These are phyloP conservation scores for Eucera pruinosa DNA, from an alignment of 2,888 invertebrate species.

Conservation along the genomic window DNA sequence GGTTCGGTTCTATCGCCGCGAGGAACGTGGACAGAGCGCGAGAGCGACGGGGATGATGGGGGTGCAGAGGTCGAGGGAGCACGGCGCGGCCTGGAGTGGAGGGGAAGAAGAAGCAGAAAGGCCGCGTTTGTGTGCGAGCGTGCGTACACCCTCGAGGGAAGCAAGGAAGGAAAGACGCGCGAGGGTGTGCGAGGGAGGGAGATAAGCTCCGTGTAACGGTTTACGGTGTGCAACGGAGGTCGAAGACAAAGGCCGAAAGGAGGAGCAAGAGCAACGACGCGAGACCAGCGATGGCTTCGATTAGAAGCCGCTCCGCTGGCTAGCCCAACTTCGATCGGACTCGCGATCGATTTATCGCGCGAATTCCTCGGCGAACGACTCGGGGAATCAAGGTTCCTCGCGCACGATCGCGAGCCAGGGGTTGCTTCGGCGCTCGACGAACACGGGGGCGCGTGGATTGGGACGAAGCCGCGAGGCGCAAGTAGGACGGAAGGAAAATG, in stretches of 20 bases:
- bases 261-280: background rate
- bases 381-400: no score
- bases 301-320: background rate
- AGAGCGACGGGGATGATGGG: constrained; percentile 35
- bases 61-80: constrained; percentile 56
- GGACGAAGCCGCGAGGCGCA: background rate
- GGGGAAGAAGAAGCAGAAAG: constrained; percentile 10
- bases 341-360: background rate
- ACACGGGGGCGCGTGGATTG: no score
- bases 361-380: no score
- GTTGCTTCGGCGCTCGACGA: no score
- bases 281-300: constrained; percentile 12
- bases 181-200: background rate
- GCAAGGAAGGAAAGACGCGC: background rate
- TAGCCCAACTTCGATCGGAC: background rate
- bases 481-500: no score
- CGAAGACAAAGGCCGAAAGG: background rate
- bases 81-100: constrained; percentile 13
- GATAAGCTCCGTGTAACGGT: constrained; percentile 20
- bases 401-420: no score
- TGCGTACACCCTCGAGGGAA: background rate
- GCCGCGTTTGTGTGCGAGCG: constrained; percentile 6
- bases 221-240: background rate
- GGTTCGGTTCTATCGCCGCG: constrained; percentile 62
- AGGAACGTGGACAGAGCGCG: constrained; percentile 54